A percentile compares a stretch with the other conserved stretches of the same genome.
phyloP scores from a whole-genome alignment of 2,888 invertebrate species.

The Lapara coniferarum region DNA sequence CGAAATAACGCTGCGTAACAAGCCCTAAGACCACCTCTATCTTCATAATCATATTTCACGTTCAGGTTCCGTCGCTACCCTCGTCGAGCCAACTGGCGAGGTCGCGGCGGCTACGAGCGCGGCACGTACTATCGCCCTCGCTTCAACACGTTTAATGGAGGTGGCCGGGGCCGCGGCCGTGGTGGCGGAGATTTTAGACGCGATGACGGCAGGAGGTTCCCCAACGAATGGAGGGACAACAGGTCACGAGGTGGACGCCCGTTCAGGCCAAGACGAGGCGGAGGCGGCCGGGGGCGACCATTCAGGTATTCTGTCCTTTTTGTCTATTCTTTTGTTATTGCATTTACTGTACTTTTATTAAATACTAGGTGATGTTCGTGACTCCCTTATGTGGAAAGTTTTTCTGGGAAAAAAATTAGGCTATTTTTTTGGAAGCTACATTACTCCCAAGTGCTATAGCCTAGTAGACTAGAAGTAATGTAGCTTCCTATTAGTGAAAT shows the following conservation, averaged over 20 bases:
- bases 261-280: constrained; percentile 71
- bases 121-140: constrained; percentile 92
- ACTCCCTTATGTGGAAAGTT: no score
- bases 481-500: no score
- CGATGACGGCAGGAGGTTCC: constrained; percentile 67
- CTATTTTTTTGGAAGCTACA: no score
- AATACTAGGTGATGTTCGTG: no score
- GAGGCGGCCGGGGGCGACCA: constrained; percentile 71
- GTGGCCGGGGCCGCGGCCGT: constrained; percentile 79
- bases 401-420: no score
- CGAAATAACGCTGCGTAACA: background rate
- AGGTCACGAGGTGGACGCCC: constrained; percentile 68
- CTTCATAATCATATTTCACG: background rate
- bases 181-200: constrained; percentile 74
- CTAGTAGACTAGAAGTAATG: no score
- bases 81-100: constrained; percentile 81
- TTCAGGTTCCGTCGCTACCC: constrained; percentile 66
- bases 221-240: constrained; percentile 62
- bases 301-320: constrained; percentile 59
- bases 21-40: background rate
- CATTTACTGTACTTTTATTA: no score
- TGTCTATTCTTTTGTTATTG: background rate
- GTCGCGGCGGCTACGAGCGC: constrained; percentile 86
- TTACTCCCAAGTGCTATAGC: no score
- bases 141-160: constrained; percentile 87